Evolutionary conservation across 2,888 invertebrate genomes (phyloP).

Genomic region (Rhagophthalmus giganteus): DNA sequence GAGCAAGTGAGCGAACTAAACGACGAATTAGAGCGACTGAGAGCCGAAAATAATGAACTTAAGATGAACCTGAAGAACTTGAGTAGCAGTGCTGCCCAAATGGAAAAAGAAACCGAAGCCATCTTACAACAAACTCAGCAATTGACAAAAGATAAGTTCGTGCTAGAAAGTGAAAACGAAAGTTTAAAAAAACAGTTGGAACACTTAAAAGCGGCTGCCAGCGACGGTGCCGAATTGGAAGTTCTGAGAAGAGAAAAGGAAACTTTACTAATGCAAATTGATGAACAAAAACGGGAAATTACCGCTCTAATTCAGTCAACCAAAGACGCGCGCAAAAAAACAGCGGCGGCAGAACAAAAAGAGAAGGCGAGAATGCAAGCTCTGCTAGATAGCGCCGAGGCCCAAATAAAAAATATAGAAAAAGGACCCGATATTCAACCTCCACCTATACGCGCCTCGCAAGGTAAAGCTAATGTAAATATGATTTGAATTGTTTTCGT

Average conservation of each 20-base stretch:
- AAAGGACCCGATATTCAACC: too few relatives aligned
- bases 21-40: conserved; percentile 18
- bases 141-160: conserved; percentile 22
- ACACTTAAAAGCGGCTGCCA: conserved; percentile 9
- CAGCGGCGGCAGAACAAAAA: background rate
- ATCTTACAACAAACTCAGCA: conserved; percentile 26
- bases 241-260: conserved; percentile 46
- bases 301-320: background rate
- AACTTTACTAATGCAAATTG: too few relatives aligned
- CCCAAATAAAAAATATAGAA: conserved; percentile 11
- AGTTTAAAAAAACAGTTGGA: conserved; percentile 37
- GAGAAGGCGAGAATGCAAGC: background rate
- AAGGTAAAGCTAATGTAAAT: too few relatives aligned
- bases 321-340: background rate
- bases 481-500: too few relatives aligned
- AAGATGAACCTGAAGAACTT: background rate
- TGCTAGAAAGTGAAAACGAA: conserved; percentile 37
- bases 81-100: background rate
- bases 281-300: too few relatives aligned
- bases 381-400: conserved; percentile 4
- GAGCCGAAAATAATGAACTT: background rate
- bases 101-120: conserved; percentile 19
- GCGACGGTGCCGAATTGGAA: too few relatives aligned
- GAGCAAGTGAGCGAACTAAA: conserved; percentile 47
- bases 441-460: too few relatives aligned